Conservation (phyloP, 2,888 invertebrate species). For the Tipula vernalis region DNA sequence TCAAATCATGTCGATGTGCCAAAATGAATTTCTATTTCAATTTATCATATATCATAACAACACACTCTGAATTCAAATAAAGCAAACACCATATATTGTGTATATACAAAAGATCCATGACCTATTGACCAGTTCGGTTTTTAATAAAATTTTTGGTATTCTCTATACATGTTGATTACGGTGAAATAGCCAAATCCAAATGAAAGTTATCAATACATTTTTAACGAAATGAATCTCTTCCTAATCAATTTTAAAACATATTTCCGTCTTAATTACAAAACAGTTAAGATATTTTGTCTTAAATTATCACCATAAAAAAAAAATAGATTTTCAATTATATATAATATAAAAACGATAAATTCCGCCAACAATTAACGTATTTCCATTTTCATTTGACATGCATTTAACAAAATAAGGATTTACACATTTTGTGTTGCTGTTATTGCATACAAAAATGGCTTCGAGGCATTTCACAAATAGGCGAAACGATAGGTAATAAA, state of each 20-base stretch:
- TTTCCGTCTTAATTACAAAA: background rate
- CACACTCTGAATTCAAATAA: background rate
- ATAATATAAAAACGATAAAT: background rate
- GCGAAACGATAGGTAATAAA: background rate
- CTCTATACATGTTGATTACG: background rate
- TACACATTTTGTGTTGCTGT: background rate
- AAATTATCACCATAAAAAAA: background rate
- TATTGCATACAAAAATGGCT: background rate
- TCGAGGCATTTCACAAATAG: background rate
- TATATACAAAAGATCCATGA: background rate
- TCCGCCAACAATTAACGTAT: background rate
- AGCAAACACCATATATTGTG: background rate
- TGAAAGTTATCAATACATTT: background rate
- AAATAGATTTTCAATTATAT: background rate
- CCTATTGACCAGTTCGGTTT: background rate
- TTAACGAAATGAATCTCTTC: background rate
- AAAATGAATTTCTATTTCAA: background rate
- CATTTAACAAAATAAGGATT: background rate
- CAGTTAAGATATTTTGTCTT: background rate
- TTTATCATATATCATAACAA: background rate
- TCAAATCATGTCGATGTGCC: background rate
- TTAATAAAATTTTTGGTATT: background rate
- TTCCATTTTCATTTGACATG: background rate
- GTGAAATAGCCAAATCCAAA: background rate
- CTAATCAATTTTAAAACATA: background rate